Evolutionary conservation across 2,113 vertebrate species (phyloP).

Genomic region (Origma solitaria): DNA sequence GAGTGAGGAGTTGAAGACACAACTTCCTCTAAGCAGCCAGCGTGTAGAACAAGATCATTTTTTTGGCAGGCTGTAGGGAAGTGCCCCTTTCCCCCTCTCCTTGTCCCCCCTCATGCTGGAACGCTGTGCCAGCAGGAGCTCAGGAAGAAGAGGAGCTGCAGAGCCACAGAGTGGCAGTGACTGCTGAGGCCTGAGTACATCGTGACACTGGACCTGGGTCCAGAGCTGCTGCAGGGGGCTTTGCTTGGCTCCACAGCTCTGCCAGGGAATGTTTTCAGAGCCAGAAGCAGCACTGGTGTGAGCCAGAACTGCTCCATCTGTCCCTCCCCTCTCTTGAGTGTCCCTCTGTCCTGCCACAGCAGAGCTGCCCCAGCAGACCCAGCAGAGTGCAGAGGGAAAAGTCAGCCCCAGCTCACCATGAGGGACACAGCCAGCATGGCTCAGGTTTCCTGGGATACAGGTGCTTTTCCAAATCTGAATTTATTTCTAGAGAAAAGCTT

Average conservation of each 20-base stretch:
- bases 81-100: not conserved
- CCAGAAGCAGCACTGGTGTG: not conserved
- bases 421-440: not conserved
- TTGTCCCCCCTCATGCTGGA: not conserved
- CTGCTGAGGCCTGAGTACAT: not conserved
- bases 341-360: not conserved
- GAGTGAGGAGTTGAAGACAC: not conserved
- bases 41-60: not conserved
- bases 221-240: not conserved
- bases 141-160: not conserved
- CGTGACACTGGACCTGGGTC: not conserved
- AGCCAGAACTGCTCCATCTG: not conserved
- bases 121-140: not conserved
- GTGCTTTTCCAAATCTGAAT: not conserved
- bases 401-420: not conserved
- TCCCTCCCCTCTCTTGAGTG: not conserved
- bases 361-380: not conserved
- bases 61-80: not conserved
- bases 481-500: not conserved
- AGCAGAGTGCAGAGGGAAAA: not conserved
- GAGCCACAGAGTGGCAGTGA: not conserved
- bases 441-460: not conserved
- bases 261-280: not conserved
- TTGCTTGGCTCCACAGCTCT: not conserved
- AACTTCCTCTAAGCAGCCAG: not conserved